Conservation (phyloP, 2,888 invertebrate genomes). For the Phorcus lineatus region DNA sequence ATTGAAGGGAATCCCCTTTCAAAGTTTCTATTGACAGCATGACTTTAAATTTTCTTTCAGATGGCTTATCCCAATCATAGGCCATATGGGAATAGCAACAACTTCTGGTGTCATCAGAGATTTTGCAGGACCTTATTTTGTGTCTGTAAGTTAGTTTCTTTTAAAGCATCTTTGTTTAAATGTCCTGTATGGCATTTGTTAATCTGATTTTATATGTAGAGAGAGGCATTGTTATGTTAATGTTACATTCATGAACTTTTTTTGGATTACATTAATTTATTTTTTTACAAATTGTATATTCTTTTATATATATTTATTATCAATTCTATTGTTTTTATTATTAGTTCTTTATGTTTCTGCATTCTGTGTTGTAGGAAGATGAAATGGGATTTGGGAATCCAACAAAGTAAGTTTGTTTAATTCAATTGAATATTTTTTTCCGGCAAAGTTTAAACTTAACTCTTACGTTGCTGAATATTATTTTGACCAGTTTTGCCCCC, state of each 20-base stretch:
- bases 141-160: slow-evolving; percentile 79
- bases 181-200: neutral
- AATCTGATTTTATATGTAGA: neutral
- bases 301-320: too few species aligned
- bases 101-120: slow-evolving; percentile 93
- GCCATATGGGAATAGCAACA: slow-evolving; percentile 97
- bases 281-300: too few species aligned
- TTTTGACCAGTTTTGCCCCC: too few species aligned
- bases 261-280: too few species aligned
- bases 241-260: too few species aligned
- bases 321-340: too few species aligned
- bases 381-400: slow-evolving; percentile 79
- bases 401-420: slow-evolving; percentile 72
- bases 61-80: slow-evolving; percentile 97
- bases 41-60: slow-evolving; percentile 77
- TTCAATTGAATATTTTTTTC: too few species aligned
- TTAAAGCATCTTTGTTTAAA: neutral
- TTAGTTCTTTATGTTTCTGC: too few species aligned
- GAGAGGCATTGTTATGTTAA: too few species aligned
- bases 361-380: slow-evolving; percentile 75
- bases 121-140: slow-evolving; percentile 97
- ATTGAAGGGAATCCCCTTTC: too few species aligned
- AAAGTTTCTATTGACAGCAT: neutral
- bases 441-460: too few species aligned
- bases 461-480: too few species aligned